Conservation (phyloP, 2,797 vertebrate genomes). For the Emys orbicularis region DNA sequence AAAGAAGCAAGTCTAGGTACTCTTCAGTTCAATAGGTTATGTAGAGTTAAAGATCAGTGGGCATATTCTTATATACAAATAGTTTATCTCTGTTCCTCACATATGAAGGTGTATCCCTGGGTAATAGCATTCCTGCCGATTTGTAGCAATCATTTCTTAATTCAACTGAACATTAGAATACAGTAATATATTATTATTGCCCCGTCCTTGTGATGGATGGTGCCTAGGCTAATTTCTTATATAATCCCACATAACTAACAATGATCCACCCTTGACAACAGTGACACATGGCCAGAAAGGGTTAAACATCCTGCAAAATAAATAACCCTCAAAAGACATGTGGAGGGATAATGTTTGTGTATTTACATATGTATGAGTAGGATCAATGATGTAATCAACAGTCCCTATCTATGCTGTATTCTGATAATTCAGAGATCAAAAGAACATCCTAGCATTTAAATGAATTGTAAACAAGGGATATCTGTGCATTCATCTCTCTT, state of each 20-base stretch:
- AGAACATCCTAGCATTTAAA: no score
- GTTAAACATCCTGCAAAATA: no score
- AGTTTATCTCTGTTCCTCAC: background rate
- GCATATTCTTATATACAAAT: background rate
- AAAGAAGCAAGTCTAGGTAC: background rate
- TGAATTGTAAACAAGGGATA: no score
- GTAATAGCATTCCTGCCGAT: background rate
- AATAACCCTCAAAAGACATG: no score
- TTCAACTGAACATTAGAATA: background rate
- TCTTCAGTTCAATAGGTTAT: background rate
- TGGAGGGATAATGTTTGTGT: no score
- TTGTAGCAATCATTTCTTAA: background rate
- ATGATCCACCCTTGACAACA: background rate
- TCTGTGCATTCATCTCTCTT: no score
- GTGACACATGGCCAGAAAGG: no score
- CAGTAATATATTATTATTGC: background rate
- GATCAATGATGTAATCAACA: no score
- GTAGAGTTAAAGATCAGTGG: background rate
- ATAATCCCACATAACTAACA: background rate
- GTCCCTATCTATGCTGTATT: no score
- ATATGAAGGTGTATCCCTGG: background rate
- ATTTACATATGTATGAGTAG: no score
- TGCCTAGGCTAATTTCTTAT: no score
- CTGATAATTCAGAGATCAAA: no score
- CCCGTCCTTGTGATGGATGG: background rate